These are phyloP conservation scores for Xylophagus ater DNA, from an alignment of 2,888 invertebrate species.

Conservation along the genomic window DNA sequence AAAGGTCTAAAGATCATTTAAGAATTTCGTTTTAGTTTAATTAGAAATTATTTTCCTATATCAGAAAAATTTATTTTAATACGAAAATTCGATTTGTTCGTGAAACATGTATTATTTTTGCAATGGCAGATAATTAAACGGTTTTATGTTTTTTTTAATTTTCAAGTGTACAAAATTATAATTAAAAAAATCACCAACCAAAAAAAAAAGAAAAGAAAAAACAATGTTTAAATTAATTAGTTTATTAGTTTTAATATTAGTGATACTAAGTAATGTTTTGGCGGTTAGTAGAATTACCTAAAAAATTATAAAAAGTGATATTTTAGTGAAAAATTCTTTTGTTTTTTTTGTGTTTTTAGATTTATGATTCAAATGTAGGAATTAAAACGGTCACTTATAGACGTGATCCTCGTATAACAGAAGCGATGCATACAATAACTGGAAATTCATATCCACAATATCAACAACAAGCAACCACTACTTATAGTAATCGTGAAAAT, in stretches of 20 bases:
- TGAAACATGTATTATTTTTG: constrained; percentile 11
- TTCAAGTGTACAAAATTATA: too few species aligned
- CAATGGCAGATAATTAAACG: too few species aligned
- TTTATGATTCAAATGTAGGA: constrained; percentile 22
- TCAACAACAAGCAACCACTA: not conserved
- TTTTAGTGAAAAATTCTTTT: not conserved
- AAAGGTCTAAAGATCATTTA: constrained; percentile 12
- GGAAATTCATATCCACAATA: not conserved
- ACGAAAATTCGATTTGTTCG: constrained; percentile 8
- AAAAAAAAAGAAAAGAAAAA: too few species aligned
- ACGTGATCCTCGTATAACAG: constrained; percentile 19
- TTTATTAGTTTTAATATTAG: too few species aligned
- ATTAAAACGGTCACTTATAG: constrained; percentile 26
- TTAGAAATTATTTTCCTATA: too few species aligned
- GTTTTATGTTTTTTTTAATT: too few species aligned
- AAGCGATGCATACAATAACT: too few species aligned
- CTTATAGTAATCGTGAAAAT: too few species aligned
- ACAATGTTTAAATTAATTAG: too few species aligned
- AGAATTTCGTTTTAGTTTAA: too few species aligned
- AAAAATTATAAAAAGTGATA: constrained; percentile 1
- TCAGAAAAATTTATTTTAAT: too few species aligned
- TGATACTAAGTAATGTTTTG: constrained; percentile 16
- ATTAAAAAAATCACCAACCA: too few species aligned
- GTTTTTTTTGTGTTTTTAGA: constrained; percentile 24
- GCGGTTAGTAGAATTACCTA: constrained; percentile 8